Evolutionary conservation across 2,113 vertebrate species (phyloP), one percentile per base, ranked within the genome.

Genomic region (Electrona antarctica): DNA sequence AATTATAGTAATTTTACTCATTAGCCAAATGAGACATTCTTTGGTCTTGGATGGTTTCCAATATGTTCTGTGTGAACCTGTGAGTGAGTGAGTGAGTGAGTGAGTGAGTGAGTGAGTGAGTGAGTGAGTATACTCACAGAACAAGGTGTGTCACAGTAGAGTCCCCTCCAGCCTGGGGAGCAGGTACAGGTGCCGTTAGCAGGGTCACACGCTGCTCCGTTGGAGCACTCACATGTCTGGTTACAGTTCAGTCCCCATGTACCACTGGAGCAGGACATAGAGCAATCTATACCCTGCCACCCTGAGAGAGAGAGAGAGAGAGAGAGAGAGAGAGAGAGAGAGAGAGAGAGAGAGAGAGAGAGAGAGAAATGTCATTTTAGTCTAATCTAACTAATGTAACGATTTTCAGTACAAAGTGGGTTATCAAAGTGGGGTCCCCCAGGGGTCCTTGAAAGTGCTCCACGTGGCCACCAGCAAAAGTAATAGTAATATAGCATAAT

Each of bases 271-370:
- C 97, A 98, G 0, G 94, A 95, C 71, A 96, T 87, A 51, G 94
- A 91, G 62, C 97, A 98, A 77, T 97, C 95, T 7, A 92, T 85
- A 1, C 96, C 95, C 86, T 95, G 96, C 96, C 96, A 98, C 0
- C 97, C 97, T 98, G 71, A 41, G 28, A 61, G 48, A 52, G 47
- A 12, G 29, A 10, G 47, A 6, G 46, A 10, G 21, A 21, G 6
- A 2, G 33, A 9, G 69, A 57, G 51, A 33, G 12, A 49, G 12
- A 15, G 47, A 10, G 29, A 8, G 49, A 10, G 11, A 29, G 47
- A 8, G 45, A 50, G 14, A 51, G 48, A 28, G 62, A 50, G 1
- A 6, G 14, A 64, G 41, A 65, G 6, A n/a, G 54, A 7, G 50
- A 12, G 50, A 51, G 12, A 51, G 8, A 6, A 2, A 6, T 13